These are phyloP conservation scores for Zelleria hepariella DNA, from an alignment of 2,888 invertebrate species.

Conservation along the genomic window DNA sequence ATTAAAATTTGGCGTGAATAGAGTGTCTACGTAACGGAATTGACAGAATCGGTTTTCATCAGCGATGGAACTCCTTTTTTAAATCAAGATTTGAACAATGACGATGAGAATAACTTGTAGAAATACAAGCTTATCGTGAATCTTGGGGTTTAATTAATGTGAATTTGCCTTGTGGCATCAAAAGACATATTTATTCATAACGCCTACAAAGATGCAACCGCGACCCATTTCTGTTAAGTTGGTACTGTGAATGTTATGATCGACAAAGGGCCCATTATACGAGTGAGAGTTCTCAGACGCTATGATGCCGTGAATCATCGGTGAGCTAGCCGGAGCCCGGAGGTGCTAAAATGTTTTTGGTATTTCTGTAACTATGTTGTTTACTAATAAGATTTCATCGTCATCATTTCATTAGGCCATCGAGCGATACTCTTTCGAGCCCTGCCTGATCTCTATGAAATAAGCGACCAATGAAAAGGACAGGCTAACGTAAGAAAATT, in stretches of 20 bases:
- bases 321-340: not conserved
- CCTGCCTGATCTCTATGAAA: no score
- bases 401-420: no score
- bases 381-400: no score
- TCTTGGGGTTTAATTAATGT: not conserved
- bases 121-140: no score
- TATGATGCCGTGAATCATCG: not conserved
- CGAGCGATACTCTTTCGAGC: no score
- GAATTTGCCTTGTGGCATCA: no score
- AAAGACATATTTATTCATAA: not conserved
- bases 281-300: not conserved
- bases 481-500: no score
- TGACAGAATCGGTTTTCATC: not conserved
- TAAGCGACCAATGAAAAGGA: no score
- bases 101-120: no score
- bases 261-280: not conserved
- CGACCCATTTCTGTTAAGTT: not conserved
- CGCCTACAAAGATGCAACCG: not conserved
- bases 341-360: not conserved
- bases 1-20: conserved; percentile 14
- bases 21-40: not conserved
- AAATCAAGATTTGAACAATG: no score
- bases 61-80: not conserved
- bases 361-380: not conserved
- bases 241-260: not conserved